Conservation (phyloP, 2,888 invertebrate species). For the Limenitis camilla region DNA sequence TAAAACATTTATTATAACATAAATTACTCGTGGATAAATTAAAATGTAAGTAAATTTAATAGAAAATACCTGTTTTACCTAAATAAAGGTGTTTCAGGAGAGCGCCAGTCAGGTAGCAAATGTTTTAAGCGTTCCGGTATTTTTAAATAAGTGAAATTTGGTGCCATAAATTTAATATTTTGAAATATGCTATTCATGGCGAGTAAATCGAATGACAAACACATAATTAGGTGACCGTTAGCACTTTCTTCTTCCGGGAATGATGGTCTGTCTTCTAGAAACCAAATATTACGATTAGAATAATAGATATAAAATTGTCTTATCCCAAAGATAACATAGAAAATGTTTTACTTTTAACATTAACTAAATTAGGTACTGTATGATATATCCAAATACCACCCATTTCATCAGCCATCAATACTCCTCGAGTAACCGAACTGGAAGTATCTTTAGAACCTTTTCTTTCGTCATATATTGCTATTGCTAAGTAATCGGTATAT, state of each 20-base stretch:
- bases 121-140: slow-evolving; percentile 29
- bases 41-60: too few species aligned
- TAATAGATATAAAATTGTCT: not conserved
- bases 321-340: not conserved
- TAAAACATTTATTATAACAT: slow-evolving; percentile 17
- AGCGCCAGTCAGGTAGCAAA: slow-evolving; percentile 30
- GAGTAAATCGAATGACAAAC: slow-evolving; percentile 36
- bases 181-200: slow-evolving; percentile 36
- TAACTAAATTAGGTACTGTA: slow-evolving; percentile 88
- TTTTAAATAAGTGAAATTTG: slow-evolving; percentile 28
- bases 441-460: not conserved
- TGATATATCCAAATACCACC: slow-evolving; percentile 91
- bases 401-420: slow-evolving; percentile 72
- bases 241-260: slow-evolving; percentile 36
- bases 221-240: slow-evolving; percentile 45
- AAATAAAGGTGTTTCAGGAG: slow-evolving; percentile 4
- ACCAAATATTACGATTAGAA: not conserved
- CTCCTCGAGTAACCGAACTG: slow-evolving; percentile 32
- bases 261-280: slow-evolving; percentile 29
- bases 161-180: slow-evolving; percentile 27
- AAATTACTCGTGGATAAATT: too few species aligned
- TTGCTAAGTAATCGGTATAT: slow-evolving; percentile 34
- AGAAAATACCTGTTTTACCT: not conserved
- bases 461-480: slow-evolving; percentile 33
- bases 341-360: slow-evolving; percentile 40